Evolutionary conservation across 2,888 invertebrate genomes (phyloP), one percentile per base, ranked within the genome.

Genomic region (Tachystola acroxantha): DNA sequence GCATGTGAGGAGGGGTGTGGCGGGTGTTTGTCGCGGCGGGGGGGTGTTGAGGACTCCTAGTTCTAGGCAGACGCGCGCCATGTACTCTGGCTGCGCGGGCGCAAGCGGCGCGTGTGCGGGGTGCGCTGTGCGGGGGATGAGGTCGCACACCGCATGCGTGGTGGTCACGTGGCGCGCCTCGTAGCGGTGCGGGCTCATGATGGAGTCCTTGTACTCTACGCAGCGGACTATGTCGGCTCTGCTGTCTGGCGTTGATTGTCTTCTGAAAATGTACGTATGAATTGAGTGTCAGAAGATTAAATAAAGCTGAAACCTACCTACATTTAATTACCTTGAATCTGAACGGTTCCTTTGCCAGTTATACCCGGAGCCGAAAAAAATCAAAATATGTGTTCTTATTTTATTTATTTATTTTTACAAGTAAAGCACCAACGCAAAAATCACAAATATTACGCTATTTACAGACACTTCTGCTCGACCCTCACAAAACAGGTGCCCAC

Each of bases 31-130:
- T 12, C 9, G 22, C 25, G 36, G 64, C 0, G 61, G 57, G 36
- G 67, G 48, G 32, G 66, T 57, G 50, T 66, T 64, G 3, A 71
- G 51, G 2, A 74, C 71, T 1, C 89, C 89, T 3, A 90, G 66
- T 50, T 90, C 90, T 10, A 90, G 85, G 53, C 89, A 90, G 2
- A 89, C 89, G 16, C 88, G 72, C 1, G 89, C 88, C 55, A 64
- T 63, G 56, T 75, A 75, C 33, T 74, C 69, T 2, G 64, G 64
- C 33, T 66, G 68, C 7, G 39, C 40, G 35, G 14, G 39, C 9
- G 12, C 40, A 24, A 20, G 40, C 49, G 27, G 43, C 36, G 25
- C 33, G 37, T 34, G 40, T 33, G 51, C 9, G 47, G 36, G 34
- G 50, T 29, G 25, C 49, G 48, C 1, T 3, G 48, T 30, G 45